phyloP scores from a whole-genome alignment of 2,888 invertebrate genomes.

The Eupelmus urozonus region DNA sequence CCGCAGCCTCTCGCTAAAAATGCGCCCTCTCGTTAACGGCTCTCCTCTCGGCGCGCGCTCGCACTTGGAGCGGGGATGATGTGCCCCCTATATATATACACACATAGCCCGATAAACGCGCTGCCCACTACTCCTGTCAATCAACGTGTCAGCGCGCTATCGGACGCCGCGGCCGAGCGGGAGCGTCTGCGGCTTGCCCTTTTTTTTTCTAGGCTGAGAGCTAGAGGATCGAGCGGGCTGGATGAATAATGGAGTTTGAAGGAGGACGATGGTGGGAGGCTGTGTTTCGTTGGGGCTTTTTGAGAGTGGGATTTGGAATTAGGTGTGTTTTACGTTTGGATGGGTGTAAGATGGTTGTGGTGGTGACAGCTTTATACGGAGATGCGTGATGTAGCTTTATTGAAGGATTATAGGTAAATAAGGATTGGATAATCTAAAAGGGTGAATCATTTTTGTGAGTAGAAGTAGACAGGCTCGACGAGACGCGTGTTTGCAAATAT shows the following conservation, averaged over 20 bases:
- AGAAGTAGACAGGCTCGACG: background rate
- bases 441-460: no score
- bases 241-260: background rate
- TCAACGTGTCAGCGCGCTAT: conserved; percentile 53
- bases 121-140: conserved; percentile 46
- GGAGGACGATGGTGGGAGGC: no score
- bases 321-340: no score
- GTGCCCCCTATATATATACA: background rate
- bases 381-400: no score
- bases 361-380: no score
- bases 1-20: conserved; percentile 28
- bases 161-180: conserved; percentile 2
- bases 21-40: conserved; percentile 50
- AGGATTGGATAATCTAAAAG: no score
- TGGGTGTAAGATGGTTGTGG: no score
- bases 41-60: background rate
- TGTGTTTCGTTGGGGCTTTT: background rate
- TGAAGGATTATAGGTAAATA: no score
- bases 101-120: background rate
- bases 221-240: background rate
- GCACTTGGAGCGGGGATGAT: background rate
- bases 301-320: background rate
- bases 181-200: conserved; percentile 2
- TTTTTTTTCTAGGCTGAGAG: background rate
- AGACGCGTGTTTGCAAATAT: background rate